Evolutionary conservation across 2,888 invertebrate genomes (phyloP), one percentile per base, ranked within the genome.

Genomic region (Gonocerus acuteangulatus): DNA sequence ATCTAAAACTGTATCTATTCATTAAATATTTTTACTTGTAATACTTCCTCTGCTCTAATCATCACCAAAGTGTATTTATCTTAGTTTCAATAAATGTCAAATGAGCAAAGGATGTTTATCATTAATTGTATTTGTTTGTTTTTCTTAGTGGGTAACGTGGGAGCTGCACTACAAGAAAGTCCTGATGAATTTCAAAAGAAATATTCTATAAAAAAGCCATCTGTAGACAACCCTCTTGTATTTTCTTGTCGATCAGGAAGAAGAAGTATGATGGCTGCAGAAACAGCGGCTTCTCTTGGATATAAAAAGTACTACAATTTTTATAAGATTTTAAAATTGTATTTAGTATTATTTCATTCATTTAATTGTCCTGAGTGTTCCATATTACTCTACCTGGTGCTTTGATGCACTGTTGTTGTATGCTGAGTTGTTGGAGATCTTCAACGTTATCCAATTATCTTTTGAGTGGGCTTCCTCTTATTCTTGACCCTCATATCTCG

Each of bases 191-290:
- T 87, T 70, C 69, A 78, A 67, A 68, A 77, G 36, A 77, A 73
- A 62, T 87, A 79, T 70, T 76, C 79, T 0, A 78, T 76, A 59
- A 70, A 75, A 0, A 86, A 86, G 69, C 87, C 87, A 0, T 65
- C 71, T 1, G 72, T 74, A 58, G 73, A 81, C 44, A 77, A 79
- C 2, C 79, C 81, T 68, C 75, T 87, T 1, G 83, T 87, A 67
- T 81, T 87, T 67, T 83, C 82, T 54, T 88, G 87, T 70, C 82
- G 79, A 73, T 78, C 82, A 63, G 87, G 87, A 9, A 81, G 75
- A 69, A 78, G 87, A 69, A 83, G 85, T 66, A 77, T 75, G 7
- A 79, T 74, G 70, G 86, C 85, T 2, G 80, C 83, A 67, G 77
- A 80, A 69, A 77, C 77, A 67, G 79, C 82, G 44, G 68, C 75